phyloP scores from a whole-genome alignment of 2,888 invertebrate species.

The Sesia bembeciformis region DNA sequence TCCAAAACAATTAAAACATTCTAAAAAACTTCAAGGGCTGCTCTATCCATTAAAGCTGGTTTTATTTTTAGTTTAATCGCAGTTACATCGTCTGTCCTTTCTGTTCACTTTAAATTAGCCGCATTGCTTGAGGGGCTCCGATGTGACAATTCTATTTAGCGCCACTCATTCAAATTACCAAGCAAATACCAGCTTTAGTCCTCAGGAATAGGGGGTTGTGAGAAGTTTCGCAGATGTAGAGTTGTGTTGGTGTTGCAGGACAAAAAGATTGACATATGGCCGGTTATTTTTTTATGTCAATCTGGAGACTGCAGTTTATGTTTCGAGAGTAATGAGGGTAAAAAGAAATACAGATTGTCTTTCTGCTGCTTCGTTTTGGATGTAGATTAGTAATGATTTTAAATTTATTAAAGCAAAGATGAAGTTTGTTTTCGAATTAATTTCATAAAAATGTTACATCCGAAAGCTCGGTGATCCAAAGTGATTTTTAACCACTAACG shows the following conservation, averaged over 20 bases:
- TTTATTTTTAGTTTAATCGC: constrained; percentile 41
- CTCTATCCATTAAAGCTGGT: constrained; percentile 39
- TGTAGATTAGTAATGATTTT: constrained; percentile 1
- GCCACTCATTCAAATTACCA: constrained; percentile 7
- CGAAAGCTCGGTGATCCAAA: no score
- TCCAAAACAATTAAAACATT: constrained; percentile 16
- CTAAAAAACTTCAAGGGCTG: constrained; percentile 38
- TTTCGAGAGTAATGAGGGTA: constrained; percentile 38
- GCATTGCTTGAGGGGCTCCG: constrained; percentile 33
- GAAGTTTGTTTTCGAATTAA: no score
- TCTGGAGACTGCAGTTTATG: constrained; percentile 33
- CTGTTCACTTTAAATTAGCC: constrained; percentile 56
- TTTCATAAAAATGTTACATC: no score
- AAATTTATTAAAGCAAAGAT: no score
- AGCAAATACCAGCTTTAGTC: constrained; percentile 18
- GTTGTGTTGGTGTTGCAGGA: constrained; percentile 7
- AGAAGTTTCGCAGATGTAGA: not conserved
- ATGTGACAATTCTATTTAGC: constrained; percentile 10
- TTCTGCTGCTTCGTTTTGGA: constrained; percentile 16
- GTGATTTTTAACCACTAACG: no score
- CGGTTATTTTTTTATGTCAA: constrained; percentile 32
- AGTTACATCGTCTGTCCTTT: constrained; percentile 21
- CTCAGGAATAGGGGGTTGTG: not conserved
- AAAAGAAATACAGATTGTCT: constrained; percentile 23
- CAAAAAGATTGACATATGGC: constrained; percentile 54